Evolutionary conservation across 2,113 vertebrate genomes (phyloP).

Genomic region (Pogonocichla stellata): DNA sequence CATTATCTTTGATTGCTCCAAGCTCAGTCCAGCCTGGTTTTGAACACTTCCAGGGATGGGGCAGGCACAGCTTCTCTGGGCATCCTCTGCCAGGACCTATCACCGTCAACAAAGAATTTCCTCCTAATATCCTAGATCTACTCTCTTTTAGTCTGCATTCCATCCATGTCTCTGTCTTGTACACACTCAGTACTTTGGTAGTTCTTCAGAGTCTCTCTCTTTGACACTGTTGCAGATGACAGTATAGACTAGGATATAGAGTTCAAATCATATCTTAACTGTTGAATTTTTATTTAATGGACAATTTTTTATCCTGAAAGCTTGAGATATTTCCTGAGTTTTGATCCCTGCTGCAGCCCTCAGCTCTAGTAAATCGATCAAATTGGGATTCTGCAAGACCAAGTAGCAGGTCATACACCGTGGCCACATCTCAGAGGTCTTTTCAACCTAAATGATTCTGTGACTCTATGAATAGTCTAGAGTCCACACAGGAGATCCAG

Average conservation of each 20-base stretch:
- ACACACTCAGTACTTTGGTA: too few species aligned
- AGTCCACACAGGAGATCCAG: fast-evolving
- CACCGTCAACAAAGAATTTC: not conserved
- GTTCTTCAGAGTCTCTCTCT: not conserved
- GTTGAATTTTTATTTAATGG: not conserved
- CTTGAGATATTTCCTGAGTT: not conserved
- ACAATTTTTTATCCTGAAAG: not conserved
- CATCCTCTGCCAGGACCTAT: not conserved
- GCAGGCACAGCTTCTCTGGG: not conserved
- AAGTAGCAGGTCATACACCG: too few species aligned
- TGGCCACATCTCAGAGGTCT: not conserved
- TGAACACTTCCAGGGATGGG: not conserved
- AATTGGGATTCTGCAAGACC: fast-evolving
- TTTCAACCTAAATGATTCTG: not conserved
- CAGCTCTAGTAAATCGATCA: not conserved
- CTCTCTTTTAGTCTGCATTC: not conserved
- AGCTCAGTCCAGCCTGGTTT: not conserved
- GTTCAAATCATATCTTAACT: not conserved
- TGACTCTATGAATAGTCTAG: not conserved
- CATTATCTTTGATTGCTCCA: fast-evolving
- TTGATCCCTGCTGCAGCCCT: fast-evolving
- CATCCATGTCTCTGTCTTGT: not conserved
- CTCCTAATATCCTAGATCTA: not conserved
- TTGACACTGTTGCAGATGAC: fast-evolving
- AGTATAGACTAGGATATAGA: not conserved